These are phyloP conservation scores for Meleagris gallopavo DNA, from an alignment of 2,113 vertebrate genomes.

Conservation along the genomic window DNA sequence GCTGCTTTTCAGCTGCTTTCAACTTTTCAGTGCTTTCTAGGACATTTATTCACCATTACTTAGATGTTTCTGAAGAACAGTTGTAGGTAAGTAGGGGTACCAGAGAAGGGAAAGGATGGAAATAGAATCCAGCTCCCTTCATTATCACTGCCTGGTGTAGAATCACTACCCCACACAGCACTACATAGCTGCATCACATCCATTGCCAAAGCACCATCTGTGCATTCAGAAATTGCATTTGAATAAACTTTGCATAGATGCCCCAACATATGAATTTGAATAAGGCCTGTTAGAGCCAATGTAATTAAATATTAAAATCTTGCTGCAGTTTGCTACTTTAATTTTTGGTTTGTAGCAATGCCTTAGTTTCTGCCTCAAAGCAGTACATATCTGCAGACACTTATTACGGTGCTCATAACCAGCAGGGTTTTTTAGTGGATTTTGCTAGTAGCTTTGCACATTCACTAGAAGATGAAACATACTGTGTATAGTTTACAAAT, in stretches of 20 bases:
- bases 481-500: background rate
- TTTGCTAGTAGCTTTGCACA: background rate
- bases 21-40: background rate
- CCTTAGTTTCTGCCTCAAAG: background rate
- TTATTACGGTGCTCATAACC: background rate
- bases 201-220: background rate
- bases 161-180: background rate
- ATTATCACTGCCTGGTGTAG: background rate
- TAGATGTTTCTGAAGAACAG: background rate
- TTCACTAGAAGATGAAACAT: background rate
- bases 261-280: background rate
- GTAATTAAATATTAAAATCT: background rate
- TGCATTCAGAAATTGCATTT: background rate
- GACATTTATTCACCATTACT: background rate
- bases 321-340: background rate
- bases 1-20: background rate
- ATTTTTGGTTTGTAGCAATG: background rate
- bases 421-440: background rate
- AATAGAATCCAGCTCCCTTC: background rate
- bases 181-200: background rate
- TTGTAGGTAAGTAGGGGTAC: too few species aligned
- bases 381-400: background rate
- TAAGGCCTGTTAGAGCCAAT: background rate
- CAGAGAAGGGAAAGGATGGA: background rate
- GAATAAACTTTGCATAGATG: background rate